These are phyloP conservation scores for Cherax quadricarinatus DNA, from an alignment of 1,140 invertebrate species.

Conservation along the genomic window DNA sequence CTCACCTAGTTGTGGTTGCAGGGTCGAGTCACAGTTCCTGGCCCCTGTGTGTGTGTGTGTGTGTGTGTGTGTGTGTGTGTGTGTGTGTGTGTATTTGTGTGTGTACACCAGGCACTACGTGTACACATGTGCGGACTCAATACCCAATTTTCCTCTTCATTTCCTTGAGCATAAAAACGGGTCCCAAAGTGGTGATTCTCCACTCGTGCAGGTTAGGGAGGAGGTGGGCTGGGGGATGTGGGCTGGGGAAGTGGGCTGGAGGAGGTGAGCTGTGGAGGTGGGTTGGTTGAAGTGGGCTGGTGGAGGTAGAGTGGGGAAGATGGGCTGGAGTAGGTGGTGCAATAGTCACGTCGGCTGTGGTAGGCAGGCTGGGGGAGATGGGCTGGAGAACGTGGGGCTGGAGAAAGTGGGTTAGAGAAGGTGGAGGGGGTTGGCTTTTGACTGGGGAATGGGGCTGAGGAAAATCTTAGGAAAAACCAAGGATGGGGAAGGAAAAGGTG, in stretches of 20 bases:
- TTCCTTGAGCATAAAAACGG: constrained; percentile 58
- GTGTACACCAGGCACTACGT: not conserved
- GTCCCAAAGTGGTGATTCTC: constrained; percentile 57
- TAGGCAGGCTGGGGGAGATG: not conserved
- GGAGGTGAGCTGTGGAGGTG: not conserved
- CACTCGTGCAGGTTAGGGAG: constrained; percentile 8
- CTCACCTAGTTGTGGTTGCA: too few relatives aligned
- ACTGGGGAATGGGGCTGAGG: not conserved
- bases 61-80: constrained; percentile 9
- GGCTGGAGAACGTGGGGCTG: not conserved
- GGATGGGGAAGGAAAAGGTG: not conserved
- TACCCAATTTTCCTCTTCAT: constrained; percentile 67
- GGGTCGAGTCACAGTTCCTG: not conserved
- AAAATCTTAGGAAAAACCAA: too few relatives aligned
- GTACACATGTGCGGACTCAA: constrained; percentile 16
- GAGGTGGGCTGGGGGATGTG: not conserved
- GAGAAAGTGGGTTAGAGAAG: not conserved
- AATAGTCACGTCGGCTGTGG: too few relatives aligned
- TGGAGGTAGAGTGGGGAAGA: not conserved
- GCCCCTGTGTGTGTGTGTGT: too few relatives aligned
- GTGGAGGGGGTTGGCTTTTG: not conserved
- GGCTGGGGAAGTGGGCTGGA: too few relatives aligned
- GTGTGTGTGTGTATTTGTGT: constrained; percentile 4
- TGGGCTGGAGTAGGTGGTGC: too few relatives aligned
- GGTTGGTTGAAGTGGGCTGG: too few relatives aligned